Evolutionary conservation across 1,140 invertebrate species (phyloP).

Genomic region (Centruroides vittatus): DNA sequence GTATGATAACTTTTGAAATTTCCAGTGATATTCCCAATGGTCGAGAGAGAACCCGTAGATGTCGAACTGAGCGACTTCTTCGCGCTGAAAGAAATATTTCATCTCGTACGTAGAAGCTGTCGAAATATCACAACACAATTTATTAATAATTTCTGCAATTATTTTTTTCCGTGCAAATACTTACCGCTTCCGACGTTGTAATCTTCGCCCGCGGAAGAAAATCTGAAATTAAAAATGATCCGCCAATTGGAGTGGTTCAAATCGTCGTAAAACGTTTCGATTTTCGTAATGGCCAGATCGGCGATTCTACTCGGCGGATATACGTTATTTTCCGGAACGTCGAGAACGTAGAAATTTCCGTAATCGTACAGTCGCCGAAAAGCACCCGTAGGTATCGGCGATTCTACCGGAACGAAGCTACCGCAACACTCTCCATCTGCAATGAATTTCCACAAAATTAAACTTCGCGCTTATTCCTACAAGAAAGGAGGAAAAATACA

Average conservation of each 20-base stretch:
- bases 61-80: slow-evolving; percentile 1
- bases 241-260: slow-evolving; percentile 9
- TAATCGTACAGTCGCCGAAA: slow-evolving; percentile 10
- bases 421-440: slow-evolving; percentile 11
- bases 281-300: slow-evolving; percentile 22
- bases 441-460: background rate
- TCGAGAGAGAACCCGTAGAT: slow-evolving; percentile 15
- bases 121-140: background rate
- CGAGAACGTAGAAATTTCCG: background rate
- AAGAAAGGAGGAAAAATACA: too few relatives aligned
- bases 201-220: slow-evolving; percentile 26
- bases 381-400: slow-evolving; percentile 3
- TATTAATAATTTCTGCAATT: background rate
- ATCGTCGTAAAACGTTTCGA: background rate
- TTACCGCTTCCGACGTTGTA: slow-evolving; percentile 20
- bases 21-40: slow-evolving; percentile 11
- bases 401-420: slow-evolving; percentile 1
- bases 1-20: background rate
- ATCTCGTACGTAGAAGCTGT: slow-evolving; percentile 6
- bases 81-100: slow-evolving; percentile 1
- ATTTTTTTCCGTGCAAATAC: background rate
- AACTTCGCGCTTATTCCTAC: too few relatives aligned
- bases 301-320: slow-evolving; percentile 26
- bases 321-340: slow-evolving; percentile 12
- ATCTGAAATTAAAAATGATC: slow-evolving; percentile 20